phyloP scores from a whole-genome alignment of 2,113 vertebrate species.

The Thunnus maccoyii region DNA sequence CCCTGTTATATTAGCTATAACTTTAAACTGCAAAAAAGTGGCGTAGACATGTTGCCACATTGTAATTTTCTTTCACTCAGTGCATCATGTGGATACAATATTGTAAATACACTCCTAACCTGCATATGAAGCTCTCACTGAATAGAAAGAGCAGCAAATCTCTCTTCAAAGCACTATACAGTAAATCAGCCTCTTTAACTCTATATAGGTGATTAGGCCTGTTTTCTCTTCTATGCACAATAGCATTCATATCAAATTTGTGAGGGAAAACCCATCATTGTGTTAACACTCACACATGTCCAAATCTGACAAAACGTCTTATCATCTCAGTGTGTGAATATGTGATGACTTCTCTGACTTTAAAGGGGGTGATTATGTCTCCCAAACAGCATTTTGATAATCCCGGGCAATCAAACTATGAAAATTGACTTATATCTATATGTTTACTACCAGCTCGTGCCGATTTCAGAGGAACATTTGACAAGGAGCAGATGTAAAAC shows the following conservation, averaged over 20 bases:
- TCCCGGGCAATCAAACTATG: slow-evolving; percentile 28
- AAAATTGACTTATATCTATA: slow-evolving; percentile 33
- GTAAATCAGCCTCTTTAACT: slow-evolving; percentile 39
- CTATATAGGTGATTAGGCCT: slow-evolving; percentile 30
- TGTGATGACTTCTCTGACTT: slow-evolving; percentile 12
- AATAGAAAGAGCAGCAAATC: slow-evolving; percentile 1
- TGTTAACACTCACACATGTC: neutral
- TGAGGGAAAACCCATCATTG: slow-evolving; percentile 1
- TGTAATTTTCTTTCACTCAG: neutral
- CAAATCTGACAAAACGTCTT: slow-evolving; percentile 12
- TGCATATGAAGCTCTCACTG: neutral
- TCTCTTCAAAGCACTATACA: slow-evolving; percentile 40
- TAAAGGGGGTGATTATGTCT: slow-evolving; percentile 43
- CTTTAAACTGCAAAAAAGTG: neutral
- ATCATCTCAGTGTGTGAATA: neutral
- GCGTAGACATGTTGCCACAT: neutral
- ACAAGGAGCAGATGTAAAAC: slow-evolving; percentile 70
- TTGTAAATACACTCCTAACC: neutral
- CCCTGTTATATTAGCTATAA: neutral
- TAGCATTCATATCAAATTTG: slow-evolving; percentile 4
- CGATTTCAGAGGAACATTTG: slow-evolving; percentile 48
- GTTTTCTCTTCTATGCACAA: slow-evolving; percentile 37
- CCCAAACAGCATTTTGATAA: slow-evolving; percentile 19
- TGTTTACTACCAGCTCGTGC: slow-evolving; percentile 28
- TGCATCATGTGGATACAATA: neutral